A percentile compares a stretch with the other conserved stretches of the same genome.
Evolutionary conservation across 2,113 vertebrate species (phyloP).

Genomic region (Heloderma charlesbogerti): DNA sequence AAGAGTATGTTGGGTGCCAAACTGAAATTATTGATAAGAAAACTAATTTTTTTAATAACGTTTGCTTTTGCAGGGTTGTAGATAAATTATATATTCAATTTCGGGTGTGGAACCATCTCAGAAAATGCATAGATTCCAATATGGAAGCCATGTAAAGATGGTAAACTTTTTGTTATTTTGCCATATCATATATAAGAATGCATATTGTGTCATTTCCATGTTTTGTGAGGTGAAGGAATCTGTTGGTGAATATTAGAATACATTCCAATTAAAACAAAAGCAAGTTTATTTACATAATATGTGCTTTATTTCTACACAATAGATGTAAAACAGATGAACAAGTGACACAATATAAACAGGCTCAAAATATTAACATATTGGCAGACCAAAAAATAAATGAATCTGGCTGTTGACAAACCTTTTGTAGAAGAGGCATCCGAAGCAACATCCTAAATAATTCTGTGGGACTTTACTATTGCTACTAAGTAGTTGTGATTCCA

Average conservation of each 20-base stretch:
- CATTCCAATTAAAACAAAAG: background rate
- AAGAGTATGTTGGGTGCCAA: background rate
- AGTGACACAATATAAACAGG: background rate
- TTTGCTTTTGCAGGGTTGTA: background rate
- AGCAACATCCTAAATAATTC: background rate
- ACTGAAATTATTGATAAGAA: constrained; percentile 41
- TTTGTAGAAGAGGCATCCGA: background rate
- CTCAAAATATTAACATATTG: background rate
- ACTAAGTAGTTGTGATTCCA: background rate
- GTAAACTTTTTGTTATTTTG: background rate
- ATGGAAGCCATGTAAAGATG: background rate
- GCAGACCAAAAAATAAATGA: no score
- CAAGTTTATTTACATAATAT: background rate
- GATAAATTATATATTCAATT: background rate
- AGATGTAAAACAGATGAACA: background rate
- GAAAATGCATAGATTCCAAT: background rate
- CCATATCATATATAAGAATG: background rate
- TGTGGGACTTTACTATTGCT: background rate
- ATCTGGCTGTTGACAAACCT: background rate
- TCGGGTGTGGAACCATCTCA: background rate
- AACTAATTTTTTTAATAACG: constrained; percentile 8
- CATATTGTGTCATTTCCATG: background rate
- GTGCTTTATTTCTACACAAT: background rate
- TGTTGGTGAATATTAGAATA: background rate
- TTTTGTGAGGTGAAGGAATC: background rate